Base-by-base conservation (phyloP, 2,113 vertebrate genomes). In the Chaenocephalus aceratus region DNA sequence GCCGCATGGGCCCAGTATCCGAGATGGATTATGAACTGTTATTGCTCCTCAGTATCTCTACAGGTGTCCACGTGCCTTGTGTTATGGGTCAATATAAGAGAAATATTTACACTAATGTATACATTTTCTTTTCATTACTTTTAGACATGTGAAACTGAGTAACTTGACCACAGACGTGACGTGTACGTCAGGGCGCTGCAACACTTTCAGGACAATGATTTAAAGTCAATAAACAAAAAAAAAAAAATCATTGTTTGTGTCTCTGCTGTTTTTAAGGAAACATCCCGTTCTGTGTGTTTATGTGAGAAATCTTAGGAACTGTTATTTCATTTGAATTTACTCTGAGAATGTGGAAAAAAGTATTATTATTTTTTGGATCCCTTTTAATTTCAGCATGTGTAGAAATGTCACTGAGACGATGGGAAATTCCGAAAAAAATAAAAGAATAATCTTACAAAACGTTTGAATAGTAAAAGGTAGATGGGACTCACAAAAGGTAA, bases 41-140 rank as follows among this genome's bases (percentile, higher is more conserved):
- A 89, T 78, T 88, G 49, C 68, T 87, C 75, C 84, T 85, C 59
- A 86, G 78, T 84, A 88, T 91, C 84, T 86, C 76, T 75, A 77
- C 79, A 85, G 23, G 74, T 89, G 74, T 88, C 76, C 21, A 88
- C 92, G 94, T 95, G 97, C 98, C 85, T 98, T 96, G 91, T 95
- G 94, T 89, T 96, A 92, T 96, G 68, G 68, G 76, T 68, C 77
- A 72, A 5, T 75, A 66, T 90, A 85, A 64, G 54, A 69, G 54
- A 85, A 75, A 51, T 80, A 85, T 84, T 72, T 81, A 88, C 75
- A 41, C 81, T 88, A 59, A 61, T 82, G 67, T 87, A 84, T 87
- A 77, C 83, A 82, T 85, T 66, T 85, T 75, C 58, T 64, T 83
- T 86, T 90, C 58, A 68, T 68, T 26, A 65, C 52, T 83, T 88